Evolutionary conservation across 2,888 invertebrate genomes (phyloP).

Genomic region (Frankliniella intonsa): DNA sequence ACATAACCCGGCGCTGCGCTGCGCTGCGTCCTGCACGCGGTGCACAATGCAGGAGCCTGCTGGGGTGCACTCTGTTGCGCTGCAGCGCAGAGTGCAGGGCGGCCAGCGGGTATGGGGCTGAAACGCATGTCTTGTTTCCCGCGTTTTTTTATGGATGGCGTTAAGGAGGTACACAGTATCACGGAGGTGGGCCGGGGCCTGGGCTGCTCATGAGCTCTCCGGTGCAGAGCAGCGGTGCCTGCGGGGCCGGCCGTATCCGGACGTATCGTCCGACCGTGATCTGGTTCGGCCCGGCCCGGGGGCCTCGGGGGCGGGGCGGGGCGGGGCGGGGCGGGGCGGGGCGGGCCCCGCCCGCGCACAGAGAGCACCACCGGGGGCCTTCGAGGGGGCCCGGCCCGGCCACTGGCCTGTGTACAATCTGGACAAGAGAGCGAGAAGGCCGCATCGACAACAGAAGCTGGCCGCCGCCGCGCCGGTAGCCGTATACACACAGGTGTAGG

Average conservation of each 20-base stretch:
- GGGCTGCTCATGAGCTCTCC: no score
- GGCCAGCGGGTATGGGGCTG: no score
- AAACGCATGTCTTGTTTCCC: no score
- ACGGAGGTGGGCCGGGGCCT: no score
- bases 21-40: no score
- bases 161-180: no score
- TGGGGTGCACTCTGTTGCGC: no score
- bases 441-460: constrained; percentile 9
- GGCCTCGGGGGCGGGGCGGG: background rate
- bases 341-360: background rate
- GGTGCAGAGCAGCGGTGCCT: background rate
- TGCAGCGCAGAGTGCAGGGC: no score
- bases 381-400: background rate
- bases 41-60: no score
- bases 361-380: background rate
- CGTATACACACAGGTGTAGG: background rate
- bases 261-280: background rate
- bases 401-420: background rate
- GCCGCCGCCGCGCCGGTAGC: background rate
- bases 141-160: no score
- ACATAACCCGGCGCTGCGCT: no score
- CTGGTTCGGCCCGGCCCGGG: background rate
- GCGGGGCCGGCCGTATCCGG: background rate
- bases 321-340: background rate
- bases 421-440: background rate